These are phyloP conservation scores for Antechinus stuartii DNA, from an alignment of 2,113 vertebrate genomes.

Conservation along the genomic window DNA sequence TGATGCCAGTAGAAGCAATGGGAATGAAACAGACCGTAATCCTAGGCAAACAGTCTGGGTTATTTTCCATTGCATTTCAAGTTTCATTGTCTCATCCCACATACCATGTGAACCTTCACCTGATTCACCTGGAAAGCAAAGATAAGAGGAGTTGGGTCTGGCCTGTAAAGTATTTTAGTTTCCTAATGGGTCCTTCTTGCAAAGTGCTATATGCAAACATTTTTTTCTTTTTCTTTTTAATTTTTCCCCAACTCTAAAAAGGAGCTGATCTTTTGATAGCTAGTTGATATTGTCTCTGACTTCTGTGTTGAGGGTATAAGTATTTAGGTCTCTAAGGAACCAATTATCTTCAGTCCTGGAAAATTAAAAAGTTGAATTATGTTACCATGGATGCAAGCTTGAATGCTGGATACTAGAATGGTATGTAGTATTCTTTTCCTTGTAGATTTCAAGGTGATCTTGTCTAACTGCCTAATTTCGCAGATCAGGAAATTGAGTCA, in stretches of 20 bases:
- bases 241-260: slow-evolving; percentile 47
- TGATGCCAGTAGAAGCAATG: neutral
- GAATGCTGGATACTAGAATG: neutral
- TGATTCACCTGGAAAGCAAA: neutral
- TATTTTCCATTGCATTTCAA: slow-evolving; percentile 37
- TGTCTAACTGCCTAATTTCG: neutral
- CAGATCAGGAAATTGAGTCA: neutral
- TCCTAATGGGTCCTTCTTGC: neutral
- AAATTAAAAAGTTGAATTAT: slow-evolving; percentile 51
- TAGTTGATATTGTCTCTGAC: slow-evolving; percentile 20
- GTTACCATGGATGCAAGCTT: slow-evolving; percentile 13
- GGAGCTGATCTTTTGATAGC: slow-evolving; percentile 13
- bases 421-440: neutral
- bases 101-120: neutral
- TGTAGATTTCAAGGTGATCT: neutral
- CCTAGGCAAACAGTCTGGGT: neutral
- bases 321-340: slow-evolving; percentile 61
- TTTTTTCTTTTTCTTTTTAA: neutral
- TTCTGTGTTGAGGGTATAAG: neutral
- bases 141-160: neutral
- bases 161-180: neutral
- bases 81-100: neutral
- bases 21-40: neutral
- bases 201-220: neutral
- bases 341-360: slow-evolving; percentile 57